These are phyloP conservation scores for Pheosia gnoma DNA, from an alignment of 2,888 invertebrate genomes.

Conservation along the genomic window DNA sequence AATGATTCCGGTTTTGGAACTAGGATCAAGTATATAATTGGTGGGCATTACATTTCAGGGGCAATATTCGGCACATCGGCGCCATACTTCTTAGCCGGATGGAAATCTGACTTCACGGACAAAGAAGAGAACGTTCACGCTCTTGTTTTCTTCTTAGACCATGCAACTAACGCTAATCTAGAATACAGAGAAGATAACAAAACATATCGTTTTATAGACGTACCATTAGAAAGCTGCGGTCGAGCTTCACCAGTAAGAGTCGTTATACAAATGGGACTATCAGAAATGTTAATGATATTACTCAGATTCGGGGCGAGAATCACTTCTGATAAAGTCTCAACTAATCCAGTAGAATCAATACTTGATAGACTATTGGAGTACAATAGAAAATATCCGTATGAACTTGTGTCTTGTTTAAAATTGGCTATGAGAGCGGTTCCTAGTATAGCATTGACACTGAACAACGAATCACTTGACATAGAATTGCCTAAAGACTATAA, in stretches of 20 bases:
- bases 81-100: conserved; percentile 92
- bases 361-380: conserved; percentile 86
- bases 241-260: conserved; percentile 89
- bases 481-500: conserved; percentile 72
- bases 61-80: conserved; percentile 92
- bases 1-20: no score
- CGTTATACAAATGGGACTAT: conserved; percentile 88
- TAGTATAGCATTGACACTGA: conserved; percentile 78
- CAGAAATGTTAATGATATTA: conserved; percentile 90
- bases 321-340: conserved; percentile 82
- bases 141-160: conserved; percentile 90
- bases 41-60: conserved; percentile 79
- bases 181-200: conserved; percentile 77
- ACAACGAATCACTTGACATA: conserved; percentile 60
- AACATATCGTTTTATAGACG: conserved; percentile 87
- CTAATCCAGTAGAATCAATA: conserved; percentile 86
- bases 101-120: conserved; percentile 93
- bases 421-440: conserved; percentile 87
- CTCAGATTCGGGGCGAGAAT: conserved; percentile 88
- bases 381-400: conserved; percentile 86
- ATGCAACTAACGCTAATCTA: conserved; percentile 87
- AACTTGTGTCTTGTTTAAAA: conserved; percentile 88
- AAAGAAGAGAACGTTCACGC: conserved; percentile 91
- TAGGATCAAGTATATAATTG: no score
- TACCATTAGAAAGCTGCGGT: conserved; percentile 93